Evolutionary conservation across 1,140 invertebrate species (phyloP).

Genomic region (Hyphantria cunea): DNA sequence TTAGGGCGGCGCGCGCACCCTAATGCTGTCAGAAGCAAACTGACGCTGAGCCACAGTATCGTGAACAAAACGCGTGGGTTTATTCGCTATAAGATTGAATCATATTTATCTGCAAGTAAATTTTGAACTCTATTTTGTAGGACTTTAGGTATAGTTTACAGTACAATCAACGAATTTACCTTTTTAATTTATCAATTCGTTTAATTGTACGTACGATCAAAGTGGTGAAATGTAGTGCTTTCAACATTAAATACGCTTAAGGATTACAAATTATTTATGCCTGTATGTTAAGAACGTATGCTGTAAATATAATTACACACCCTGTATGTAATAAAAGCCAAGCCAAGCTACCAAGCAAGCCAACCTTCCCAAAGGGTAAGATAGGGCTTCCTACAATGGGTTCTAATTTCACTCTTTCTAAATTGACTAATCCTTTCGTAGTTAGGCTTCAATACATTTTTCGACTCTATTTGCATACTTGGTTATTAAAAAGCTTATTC

Average conservation of each 20-base stretch:
- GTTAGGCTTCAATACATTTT: too few species aligned
- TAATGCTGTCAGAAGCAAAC: slow-evolving; percentile 45
- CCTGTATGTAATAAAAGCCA: too few species aligned
- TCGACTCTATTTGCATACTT: too few species aligned
- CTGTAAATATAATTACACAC: not conserved
- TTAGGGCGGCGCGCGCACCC: slow-evolving; percentile 57
- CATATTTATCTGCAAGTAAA: slow-evolving; percentile 51
- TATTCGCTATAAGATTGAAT: slow-evolving; percentile 57
- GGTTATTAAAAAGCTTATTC: too few species aligned
- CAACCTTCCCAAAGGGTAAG: too few species aligned
- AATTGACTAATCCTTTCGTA: too few species aligned
- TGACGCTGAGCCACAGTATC: slow-evolving; percentile 57
- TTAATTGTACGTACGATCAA: slow-evolving; percentile 36
- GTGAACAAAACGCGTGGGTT: slow-evolving; percentile 69
- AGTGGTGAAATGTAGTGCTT: slow-evolving; percentile 25
- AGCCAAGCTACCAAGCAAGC: too few species aligned
- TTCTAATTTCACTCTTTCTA: too few species aligned
- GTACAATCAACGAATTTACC: slow-evolving; percentile 39
- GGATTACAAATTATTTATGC: too few species aligned
- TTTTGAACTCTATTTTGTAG: slow-evolving; percentile 31
- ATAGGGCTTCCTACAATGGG: too few species aligned
- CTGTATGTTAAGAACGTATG: not conserved
- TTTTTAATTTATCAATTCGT: slow-evolving; percentile 44
- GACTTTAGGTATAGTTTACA: not conserved
- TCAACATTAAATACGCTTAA: slow-evolving; percentile 6